phyloP scores from a whole-genome alignment of 2,888 invertebrate genomes.

The Cacoxenus indagator region DNA sequence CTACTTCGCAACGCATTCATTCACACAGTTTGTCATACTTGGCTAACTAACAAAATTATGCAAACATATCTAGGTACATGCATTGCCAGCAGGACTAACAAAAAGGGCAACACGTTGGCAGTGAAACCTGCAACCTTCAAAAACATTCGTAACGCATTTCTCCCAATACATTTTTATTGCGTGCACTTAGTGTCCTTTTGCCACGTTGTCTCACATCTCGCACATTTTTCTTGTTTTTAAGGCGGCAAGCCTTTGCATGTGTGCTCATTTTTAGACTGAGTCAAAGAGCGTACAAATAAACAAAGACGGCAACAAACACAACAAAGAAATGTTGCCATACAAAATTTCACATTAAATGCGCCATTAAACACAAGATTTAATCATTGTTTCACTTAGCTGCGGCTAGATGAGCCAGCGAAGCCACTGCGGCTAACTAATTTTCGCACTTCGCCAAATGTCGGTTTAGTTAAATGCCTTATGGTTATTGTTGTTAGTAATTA shows the following conservation, averaged over 20 bases:
- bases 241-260: slow-evolving; percentile 15
- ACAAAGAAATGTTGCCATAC: too few species aligned
- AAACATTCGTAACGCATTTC: background rate
- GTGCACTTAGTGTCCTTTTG: slow-evolving; percentile 23
- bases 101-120: too few species aligned
- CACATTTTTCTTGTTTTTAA: background rate
- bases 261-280: background rate
- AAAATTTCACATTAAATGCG: slow-evolving; percentile 27
- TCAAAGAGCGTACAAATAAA: background rate
- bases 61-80: slow-evolving; percentile 25
- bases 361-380: slow-evolving; percentile 37
- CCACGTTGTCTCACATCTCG: slow-evolving; percentile 8
- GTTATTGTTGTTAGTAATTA: slow-evolving; percentile 49
- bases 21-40: slow-evolving; percentile 42
- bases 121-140: background rate
- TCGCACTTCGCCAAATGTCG: slow-evolving; percentile 24
- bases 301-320: background rate
- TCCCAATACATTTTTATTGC: background rate
- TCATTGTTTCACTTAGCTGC: background rate
- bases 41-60: slow-evolving; percentile 48
- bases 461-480: slow-evolving; percentile 42
- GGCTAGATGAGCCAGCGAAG: background rate
- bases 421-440: background rate
- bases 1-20: background rate
- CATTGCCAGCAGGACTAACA: background rate